phyloP scores from a whole-genome alignment of 2,113 vertebrate species.

The Salvelinus alpinus region DNA sequence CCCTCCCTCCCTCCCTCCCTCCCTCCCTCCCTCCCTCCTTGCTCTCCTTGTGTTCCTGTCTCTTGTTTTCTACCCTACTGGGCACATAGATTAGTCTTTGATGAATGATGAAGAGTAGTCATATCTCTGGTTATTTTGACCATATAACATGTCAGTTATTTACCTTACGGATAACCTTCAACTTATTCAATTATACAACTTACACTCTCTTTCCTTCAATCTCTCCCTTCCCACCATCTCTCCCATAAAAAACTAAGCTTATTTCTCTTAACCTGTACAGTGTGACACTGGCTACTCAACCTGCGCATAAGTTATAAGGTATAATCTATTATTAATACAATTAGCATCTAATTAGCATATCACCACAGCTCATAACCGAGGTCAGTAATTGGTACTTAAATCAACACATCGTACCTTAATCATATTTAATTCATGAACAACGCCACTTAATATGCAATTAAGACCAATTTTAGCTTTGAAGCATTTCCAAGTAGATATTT shows the following conservation, averaged over 20 bases:
- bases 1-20: slow-evolving; percentile 26
- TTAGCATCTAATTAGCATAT: slow-evolving; percentile 15
- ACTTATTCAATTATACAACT: slow-evolving; percentile 39
- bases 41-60: slow-evolving; percentile 9
- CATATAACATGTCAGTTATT: slow-evolving; percentile 54
- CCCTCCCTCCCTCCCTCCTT: neutral
- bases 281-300: neutral
- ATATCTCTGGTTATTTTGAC: slow-evolving; percentile 44
- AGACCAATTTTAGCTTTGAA: neutral
- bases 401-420: slow-evolving; percentile 20
- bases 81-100: slow-evolving; percentile 62
- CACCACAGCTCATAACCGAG: slow-evolving; percentile 3
- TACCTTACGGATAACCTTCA: slow-evolving; percentile 39
- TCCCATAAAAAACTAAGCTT: neutral
- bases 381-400: slow-evolving; percentile 17
- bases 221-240: neutral
- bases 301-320: slow-evolving; percentile 5
- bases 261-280: neutral
- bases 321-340: slow-evolving; percentile 11
- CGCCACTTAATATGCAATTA: slow-evolving; percentile 6
- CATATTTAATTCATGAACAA: slow-evolving; percentile 4
- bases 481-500: neutral
- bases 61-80: slow-evolving; percentile 15
- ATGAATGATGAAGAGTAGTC: slow-evolving; percentile 57
- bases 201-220: neutral